Conservation (phyloP, 2,113 vertebrate genomes). For the Myrmecophaga tridactyla region DNA sequence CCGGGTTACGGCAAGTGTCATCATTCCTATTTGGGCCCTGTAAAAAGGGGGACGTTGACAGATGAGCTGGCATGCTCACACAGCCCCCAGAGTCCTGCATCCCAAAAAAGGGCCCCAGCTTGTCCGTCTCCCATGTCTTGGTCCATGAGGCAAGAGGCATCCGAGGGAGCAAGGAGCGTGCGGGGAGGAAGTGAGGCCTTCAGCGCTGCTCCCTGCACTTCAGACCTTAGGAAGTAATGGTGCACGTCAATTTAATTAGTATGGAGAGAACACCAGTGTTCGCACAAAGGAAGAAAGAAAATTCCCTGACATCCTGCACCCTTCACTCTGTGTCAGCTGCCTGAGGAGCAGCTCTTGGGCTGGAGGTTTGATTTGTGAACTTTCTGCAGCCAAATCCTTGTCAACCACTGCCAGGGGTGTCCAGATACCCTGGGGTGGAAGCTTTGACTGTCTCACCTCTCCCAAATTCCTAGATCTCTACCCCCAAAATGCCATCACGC, state of each 20-base stretch:
- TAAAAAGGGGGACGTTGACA: conserved; percentile 55
- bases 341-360: neutral
- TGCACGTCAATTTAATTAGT: conserved; percentile 68
- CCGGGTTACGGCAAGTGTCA: conserved; percentile 47
- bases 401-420: neutral
- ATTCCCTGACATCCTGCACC: conserved; percentile 30
- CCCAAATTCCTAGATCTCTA: neutral
- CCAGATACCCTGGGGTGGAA: neutral
- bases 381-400: neutral
- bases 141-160: neutral
- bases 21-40: conserved; percentile 52
- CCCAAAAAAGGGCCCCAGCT: neutral
- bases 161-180: conserved; percentile 42
- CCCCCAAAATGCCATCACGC: neutral
- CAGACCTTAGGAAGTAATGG: conserved; percentile 48
- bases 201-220: conserved; percentile 39
- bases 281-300: conserved; percentile 42
- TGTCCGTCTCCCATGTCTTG: neutral
- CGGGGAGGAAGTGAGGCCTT: neutral
- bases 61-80: conserved; percentile 21
- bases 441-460: neutral
- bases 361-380: neutral
- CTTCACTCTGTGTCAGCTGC: neutral
- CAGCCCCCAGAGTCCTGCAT: neutral
- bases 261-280: conserved; percentile 57